Evolutionary conservation across 2,888 invertebrate species (phyloP).

Genomic region (Thyatira batis): DNA sequence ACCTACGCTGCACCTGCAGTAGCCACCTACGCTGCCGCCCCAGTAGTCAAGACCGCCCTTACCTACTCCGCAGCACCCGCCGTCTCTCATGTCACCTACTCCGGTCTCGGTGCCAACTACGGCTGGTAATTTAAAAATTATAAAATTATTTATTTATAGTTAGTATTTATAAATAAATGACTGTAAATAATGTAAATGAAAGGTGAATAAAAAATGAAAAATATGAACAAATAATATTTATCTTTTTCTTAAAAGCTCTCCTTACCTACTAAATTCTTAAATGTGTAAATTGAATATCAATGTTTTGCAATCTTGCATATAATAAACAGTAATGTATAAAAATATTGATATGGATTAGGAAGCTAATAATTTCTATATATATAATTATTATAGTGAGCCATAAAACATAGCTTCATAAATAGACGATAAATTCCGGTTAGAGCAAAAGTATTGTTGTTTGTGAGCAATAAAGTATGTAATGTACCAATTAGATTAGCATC

Average conservation of each 20-base stretch:
- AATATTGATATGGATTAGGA: no score
- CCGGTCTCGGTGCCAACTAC: constrained; percentile 79
- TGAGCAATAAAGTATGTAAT: no score
- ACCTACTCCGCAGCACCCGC: constrained; percentile 82
- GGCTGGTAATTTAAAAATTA: constrained; percentile 59
- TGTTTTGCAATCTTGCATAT: not conserved
- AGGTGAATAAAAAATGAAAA: constrained; percentile 26
- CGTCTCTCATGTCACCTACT: constrained; percentile 85
- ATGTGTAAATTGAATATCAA: not conserved
- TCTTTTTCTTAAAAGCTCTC: not conserved
- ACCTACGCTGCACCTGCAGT: constrained; percentile 33
- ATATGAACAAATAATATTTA: not conserved
- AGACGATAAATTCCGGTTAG: no score
- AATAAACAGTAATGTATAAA: no score
- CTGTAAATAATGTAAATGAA: constrained; percentile 22
- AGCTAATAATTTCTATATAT: no score
- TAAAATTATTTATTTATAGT: constrained; percentile 19
- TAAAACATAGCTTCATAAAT: no score
- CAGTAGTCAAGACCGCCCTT: constrained; percentile 44
- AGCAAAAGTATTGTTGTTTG: no score
- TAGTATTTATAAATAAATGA: constrained; percentile 12
- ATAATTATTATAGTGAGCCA: no score
- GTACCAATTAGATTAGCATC: no score
- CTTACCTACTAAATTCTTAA: not conserved
- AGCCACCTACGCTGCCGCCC: constrained; percentile 35